Evolutionary conservation across 2,888 invertebrate genomes (phyloP).

Genomic region (Anticlea derivata): DNA sequence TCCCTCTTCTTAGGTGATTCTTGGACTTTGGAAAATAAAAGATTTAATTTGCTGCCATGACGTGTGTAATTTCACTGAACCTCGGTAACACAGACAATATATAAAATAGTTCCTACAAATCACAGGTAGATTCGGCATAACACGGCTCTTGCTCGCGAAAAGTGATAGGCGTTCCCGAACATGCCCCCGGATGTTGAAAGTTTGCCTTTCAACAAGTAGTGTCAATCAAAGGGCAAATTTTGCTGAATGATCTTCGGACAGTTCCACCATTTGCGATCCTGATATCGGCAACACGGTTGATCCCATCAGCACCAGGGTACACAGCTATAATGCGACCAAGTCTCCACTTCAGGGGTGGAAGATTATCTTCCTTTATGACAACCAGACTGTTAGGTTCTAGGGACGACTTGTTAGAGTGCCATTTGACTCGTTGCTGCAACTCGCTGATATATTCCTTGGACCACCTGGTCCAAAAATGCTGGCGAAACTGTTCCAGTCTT

Average conservation of each 20-base stretch:
- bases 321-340: conserved; percentile 30
- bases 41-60: too few relatives aligned
- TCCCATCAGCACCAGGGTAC: conserved; percentile 30
- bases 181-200: conserved; percentile 28
- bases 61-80: too few relatives aligned
- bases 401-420: conserved; percentile 13
- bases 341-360: conserved; percentile 33
- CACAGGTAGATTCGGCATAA: too few relatives aligned
- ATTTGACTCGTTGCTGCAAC: conserved; percentile 35
- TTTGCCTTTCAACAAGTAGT: conserved; percentile 14
- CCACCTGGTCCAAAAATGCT: neutral
- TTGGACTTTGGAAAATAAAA: too few relatives aligned
- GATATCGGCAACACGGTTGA: conserved; percentile 36
- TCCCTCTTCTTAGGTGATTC: too few relatives aligned
- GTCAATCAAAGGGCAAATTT: conserved; percentile 14
- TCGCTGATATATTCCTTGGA: conserved; percentile 36
- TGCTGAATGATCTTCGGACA: conserved; percentile 19
- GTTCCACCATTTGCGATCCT: conserved; percentile 23
- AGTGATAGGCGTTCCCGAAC: conserved; percentile 14
- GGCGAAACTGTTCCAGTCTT: neutral
- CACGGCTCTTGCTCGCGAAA: too few relatives aligned
- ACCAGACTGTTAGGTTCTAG: conserved; percentile 25
- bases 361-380: conserved; percentile 32
- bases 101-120: too few relatives aligned
- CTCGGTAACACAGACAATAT: too few relatives aligned